Evolutionary conservation across 1,140 invertebrate genomes (phyloP), one percentile per base, ranked within the genome.

Genomic region (Diploscapter pachys): DNA sequence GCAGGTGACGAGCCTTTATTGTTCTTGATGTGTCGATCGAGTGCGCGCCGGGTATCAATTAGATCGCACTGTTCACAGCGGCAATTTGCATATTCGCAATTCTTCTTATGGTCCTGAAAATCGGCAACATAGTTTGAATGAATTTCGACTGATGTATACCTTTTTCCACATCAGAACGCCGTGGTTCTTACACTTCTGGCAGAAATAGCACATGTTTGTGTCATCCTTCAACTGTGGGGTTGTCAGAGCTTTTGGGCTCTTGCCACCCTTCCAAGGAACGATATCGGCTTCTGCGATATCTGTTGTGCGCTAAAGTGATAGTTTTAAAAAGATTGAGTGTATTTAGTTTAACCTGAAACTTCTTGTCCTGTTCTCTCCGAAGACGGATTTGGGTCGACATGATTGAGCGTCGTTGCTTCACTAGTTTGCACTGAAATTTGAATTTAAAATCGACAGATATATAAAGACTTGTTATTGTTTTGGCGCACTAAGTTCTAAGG

Each of bases 111-210:
- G 53, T 83, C 74, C 78, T 81, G 49, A 73, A 83, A 31, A 31
- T 31, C 31, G 31, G 31, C 31, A 31, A 56, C 63, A 50, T 6
- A 56, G 51, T 54, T 53, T 4, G 31, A 48, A 11, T 4, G 31
- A 49, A 31, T 56, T 31, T 48, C 50, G n/a, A 52, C 48, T 3
- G 63, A 63, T 50, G 51, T 2, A 73, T 63, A 83, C 81, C 77
- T 85, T 84, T 70, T 83, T 85, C 81, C 80, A 85, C 31, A 83
- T 75, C 5, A 84, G 59, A 9, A 81, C 61, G 51, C 77, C 78
- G 66, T 85, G 82, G 66, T 83, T 83, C 62, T 83, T 83, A 77
- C 82, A 83, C 70, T 83, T 83, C 64, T 83, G 82, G 68, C 82
- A 83, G 65, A 83, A 85, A 67, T 83, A 83, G 62, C 82, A 83